Evolutionary conservation across 1,140 invertebrate genomes (phyloP).

Genomic region (Cecropterus lyciades): DNA sequence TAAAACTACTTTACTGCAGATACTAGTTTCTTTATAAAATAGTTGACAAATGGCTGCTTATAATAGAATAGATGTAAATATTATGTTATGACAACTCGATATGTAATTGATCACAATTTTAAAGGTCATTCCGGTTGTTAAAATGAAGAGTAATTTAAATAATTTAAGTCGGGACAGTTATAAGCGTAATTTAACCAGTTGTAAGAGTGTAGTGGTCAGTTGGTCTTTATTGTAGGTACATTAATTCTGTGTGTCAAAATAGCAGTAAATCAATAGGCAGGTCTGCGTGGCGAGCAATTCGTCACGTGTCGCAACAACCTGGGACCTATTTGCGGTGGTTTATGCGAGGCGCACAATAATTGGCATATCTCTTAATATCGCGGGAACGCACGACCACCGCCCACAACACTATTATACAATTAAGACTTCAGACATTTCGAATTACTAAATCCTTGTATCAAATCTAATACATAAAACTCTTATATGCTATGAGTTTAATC

Average conservation of each 20-base stretch:
- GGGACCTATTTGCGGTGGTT: constrained; percentile 7
- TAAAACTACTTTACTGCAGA: background rate
- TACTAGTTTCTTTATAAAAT: background rate
- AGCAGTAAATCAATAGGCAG: constrained; percentile 12
- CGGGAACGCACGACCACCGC: constrained; percentile 23
- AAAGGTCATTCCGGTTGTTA: constrained; percentile 2
- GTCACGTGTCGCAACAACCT: constrained; percentile 20
- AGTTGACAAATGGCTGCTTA: background rate
- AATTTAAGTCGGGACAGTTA: constrained; percentile 13
- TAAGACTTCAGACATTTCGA: background rate
- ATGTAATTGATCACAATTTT: background rate
- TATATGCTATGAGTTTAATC: too few species aligned
- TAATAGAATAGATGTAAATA: background rate
- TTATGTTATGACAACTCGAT: background rate
- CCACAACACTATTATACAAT: constrained; percentile 6
- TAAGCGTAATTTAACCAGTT: constrained; percentile 1
- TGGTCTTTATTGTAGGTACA: constrained; percentile 2
- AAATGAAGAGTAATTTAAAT: constrained; percentile 16
- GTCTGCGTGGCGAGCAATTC: constrained; percentile 6
- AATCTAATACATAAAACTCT: background rate
- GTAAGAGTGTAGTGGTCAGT: constrained; percentile 6
- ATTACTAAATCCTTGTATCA: background rate
- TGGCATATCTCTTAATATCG: constrained; percentile 19
- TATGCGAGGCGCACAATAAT: constrained; percentile 8
- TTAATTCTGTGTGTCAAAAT: constrained; percentile 7